Conservation (phyloP, 2,888 invertebrate species). For the Diogma glabrata region DNA sequence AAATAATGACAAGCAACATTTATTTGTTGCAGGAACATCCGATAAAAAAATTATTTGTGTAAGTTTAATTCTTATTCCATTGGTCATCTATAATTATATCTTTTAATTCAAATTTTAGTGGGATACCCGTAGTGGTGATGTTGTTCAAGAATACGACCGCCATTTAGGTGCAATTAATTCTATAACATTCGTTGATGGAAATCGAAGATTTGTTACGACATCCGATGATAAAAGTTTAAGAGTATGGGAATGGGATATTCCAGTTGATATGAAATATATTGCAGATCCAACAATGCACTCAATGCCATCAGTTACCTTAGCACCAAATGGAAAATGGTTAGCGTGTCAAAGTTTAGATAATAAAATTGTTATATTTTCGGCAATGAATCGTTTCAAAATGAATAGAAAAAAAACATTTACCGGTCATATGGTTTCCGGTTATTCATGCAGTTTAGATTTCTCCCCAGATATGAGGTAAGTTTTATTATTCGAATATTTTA, state of each 20-base stretch:
- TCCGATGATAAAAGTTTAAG: slow-evolving; percentile 98
- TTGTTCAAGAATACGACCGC: slow-evolving; percentile 96
- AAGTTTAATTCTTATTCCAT: too few relatives aligned
- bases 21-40: slow-evolving; percentile 96
- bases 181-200: slow-evolving; percentile 98
- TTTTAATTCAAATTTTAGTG: too few relatives aligned
- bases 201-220: slow-evolving; percentile 93
- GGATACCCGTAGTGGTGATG: slow-evolving; percentile 90
- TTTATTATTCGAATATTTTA: too few relatives aligned
- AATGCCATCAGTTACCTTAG: slow-evolving; percentile 89
- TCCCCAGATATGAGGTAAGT: slow-evolving; percentile 99
- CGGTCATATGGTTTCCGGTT: slow-evolving; percentile 99
- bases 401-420: slow-evolving; percentile 96
- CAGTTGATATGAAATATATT: slow-evolving; percentile 99
- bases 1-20: slow-evolving; percentile 90
- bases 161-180: slow-evolving; percentile 98
- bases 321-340: slow-evolving; percentile 97
- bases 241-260: slow-evolving; percentile 99
- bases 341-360: slow-evolving; percentile 99
- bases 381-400: slow-evolving; percentile 93
- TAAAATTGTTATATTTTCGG: slow-evolving; percentile 95
- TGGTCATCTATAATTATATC: too few relatives aligned
- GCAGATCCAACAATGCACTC: slow-evolving; percentile 99
- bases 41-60: slow-evolving; percentile 99
- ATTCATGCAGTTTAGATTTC: slow-evolving; percentile 93